Percentiles rank a stretch among this genome's conserved stretches.
Conservation (phyloP, 2,113 vertebrate genomes). For the Corythaixoides concolor region DNA sequence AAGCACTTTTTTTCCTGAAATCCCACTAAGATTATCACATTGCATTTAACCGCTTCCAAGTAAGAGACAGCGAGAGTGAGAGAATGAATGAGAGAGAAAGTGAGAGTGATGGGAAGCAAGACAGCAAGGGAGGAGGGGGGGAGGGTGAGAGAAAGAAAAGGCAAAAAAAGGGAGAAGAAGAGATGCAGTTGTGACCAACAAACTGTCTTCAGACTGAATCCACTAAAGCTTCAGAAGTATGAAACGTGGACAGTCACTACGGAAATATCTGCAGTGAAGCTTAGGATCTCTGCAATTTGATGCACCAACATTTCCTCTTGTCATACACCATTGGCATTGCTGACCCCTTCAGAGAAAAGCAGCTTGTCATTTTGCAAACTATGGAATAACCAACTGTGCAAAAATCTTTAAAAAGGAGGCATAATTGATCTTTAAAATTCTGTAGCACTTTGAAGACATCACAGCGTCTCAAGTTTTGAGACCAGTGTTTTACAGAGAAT, state of each 20-base stretch:
- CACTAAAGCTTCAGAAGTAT: background rate
- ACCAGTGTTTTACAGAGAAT: background rate
- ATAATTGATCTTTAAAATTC: background rate
- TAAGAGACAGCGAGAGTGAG: background rate
- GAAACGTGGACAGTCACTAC: rapidly evolving
- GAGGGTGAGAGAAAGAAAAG: background rate
- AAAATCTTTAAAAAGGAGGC: background rate
- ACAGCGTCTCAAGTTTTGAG: background rate
- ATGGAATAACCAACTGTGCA: background rate
- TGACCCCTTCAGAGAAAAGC: background rate
- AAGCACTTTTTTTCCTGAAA: background rate
- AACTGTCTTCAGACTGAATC: background rate
- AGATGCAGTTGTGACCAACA: background rate
- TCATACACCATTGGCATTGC: background rate
- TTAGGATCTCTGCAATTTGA: background rate
- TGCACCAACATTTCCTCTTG: background rate
- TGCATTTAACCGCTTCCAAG: background rate
- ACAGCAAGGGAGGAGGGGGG: background rate
- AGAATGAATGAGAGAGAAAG: background rate
- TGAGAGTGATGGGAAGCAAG: background rate
- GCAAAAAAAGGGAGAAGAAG: background rate
- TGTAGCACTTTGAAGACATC: background rate
- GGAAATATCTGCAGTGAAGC: background rate
- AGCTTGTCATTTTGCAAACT: background rate
- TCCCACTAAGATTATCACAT: background rate